Evolutionary conservation across 2,888 invertebrate genomes (phyloP).

Genomic region (Papilio elwesi): DNA sequence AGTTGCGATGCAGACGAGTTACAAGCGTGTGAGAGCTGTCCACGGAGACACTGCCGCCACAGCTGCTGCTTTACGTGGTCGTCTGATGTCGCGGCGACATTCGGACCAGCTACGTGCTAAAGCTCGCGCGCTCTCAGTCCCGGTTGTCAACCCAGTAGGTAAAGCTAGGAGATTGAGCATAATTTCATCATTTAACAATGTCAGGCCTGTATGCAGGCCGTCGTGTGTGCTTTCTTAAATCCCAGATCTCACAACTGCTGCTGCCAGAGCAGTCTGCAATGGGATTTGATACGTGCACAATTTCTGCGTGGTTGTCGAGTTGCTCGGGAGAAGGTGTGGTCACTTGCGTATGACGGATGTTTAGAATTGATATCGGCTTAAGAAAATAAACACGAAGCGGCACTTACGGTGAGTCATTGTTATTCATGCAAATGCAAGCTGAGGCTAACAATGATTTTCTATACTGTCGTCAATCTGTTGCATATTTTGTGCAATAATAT

Average conservation of each 20-base stretch:
- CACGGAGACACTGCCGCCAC: slow-evolving; percentile 45
- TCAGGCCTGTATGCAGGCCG: slow-evolving; percentile 55
- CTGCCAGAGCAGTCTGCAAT: slow-evolving; percentile 31
- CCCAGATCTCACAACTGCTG: slow-evolving; percentile 58
- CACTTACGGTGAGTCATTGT: slow-evolving; percentile 47
- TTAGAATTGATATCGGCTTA: slow-evolving; percentile 16
- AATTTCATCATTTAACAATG: slow-evolving; percentile 55
- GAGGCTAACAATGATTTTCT: slow-evolving; percentile 40
- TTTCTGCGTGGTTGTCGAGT: slow-evolving; percentile 16
- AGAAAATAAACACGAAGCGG: slow-evolving; percentile 25
- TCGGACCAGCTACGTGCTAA: slow-evolving; percentile 55
- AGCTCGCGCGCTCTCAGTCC: slow-evolving; percentile 63
- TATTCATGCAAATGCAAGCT: slow-evolving; percentile 38
- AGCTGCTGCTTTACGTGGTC: slow-evolving; percentile 50
- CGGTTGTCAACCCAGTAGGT: slow-evolving; percentile 82
- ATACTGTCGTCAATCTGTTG: slow-evolving; percentile 29
- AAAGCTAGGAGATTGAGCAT: slow-evolving; percentile 71
- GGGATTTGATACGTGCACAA: slow-evolving; percentile 5
- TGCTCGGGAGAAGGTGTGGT: slow-evolving; percentile 17
- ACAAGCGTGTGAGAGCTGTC: slow-evolving; percentile 57
- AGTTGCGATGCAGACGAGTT: slow-evolving; percentile 62
- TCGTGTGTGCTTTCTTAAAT: slow-evolving; percentile 73
- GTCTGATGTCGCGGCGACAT: slow-evolving; percentile 55
- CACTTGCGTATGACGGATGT: slow-evolving; percentile 20
- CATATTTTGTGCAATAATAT: slow-evolving; percentile 53